Conservation (phyloP, 2,797 vertebrate genomes). For the Limnodromus scolopaceus region DNA sequence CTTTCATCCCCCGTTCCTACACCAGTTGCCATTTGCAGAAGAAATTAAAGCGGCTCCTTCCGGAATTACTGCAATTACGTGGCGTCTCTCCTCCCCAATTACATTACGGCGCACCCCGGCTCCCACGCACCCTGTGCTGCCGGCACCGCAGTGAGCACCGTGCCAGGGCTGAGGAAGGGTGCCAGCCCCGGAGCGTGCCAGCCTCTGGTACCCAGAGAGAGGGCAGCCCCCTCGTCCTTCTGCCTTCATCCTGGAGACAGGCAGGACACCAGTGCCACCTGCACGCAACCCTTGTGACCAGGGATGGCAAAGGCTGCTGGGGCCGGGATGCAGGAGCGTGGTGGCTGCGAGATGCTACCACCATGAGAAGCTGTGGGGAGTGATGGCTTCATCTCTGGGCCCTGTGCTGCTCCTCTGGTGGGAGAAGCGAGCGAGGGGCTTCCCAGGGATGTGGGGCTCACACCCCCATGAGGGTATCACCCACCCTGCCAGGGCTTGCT, state of each 20-base stretch:
- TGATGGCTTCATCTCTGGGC: not conserved
- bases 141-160: rapidly evolving
- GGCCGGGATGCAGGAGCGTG: not conserved
- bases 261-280: not conserved
- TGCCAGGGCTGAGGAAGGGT: not conserved
- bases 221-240: not conserved
- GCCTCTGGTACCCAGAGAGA: not conserved
- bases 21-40: not conserved
- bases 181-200: not conserved
- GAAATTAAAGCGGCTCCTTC: not conserved
- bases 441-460: rapidly evolving
- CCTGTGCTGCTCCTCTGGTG: rapidly evolving
- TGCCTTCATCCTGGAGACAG: not conserved
- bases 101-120: rapidly evolving
- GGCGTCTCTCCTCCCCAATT: not conserved
- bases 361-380: not conserved
- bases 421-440: not conserved
- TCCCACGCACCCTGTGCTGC: not conserved
- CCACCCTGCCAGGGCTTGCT: too few relatives aligned
- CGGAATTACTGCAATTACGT: not conserved
- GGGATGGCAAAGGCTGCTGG: not conserved
- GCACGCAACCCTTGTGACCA: not conserved
- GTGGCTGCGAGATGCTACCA: not conserved
- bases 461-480: not conserved
- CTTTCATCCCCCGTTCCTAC: not conserved